Evolutionary conservation across 2,888 invertebrate species (phyloP).

Genomic region (Leptopterna dolabrata): DNA sequence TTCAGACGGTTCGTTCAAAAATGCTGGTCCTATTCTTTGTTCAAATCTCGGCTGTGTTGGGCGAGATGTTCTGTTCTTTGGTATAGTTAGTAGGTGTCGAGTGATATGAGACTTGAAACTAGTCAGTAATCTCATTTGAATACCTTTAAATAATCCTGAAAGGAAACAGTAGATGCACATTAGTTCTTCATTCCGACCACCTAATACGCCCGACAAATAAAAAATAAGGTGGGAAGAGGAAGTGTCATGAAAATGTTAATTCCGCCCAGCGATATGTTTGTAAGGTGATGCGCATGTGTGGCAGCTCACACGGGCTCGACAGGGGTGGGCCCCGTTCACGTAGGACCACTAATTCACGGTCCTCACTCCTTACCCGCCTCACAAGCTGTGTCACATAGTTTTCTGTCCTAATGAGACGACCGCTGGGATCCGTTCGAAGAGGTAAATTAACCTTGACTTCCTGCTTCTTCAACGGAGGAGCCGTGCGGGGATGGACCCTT

Average conservation of each 20-base stretch:
- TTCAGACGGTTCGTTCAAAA: too few relatives aligned
- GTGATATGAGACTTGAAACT: too few relatives aligned
- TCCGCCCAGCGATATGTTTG: constrained; percentile 33
- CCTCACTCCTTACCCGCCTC: too few relatives aligned
- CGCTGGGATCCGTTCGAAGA: background rate
- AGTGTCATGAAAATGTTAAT: constrained; percentile 36
- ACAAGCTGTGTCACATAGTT: background rate
- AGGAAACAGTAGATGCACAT: background rate
- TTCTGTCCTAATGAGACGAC: constrained; percentile 27
- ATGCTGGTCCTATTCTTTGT: too few relatives aligned
- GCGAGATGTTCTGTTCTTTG: too few relatives aligned
- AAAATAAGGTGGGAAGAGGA: constrained; percentile 4
- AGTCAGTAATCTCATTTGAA: background rate
- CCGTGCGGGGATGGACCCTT: background rate
- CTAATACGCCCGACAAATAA: background rate
- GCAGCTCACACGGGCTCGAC: constrained; percentile 37
- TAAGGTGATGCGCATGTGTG: constrained; percentile 50
- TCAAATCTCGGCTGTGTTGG: too few relatives aligned
- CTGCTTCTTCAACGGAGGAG: constrained; percentile 9
- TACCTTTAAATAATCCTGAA: background rate
- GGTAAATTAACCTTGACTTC: constrained; percentile 33
- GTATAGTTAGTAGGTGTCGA: too few relatives aligned
- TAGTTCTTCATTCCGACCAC: background rate
- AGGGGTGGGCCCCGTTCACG: constrained; percentile 36
- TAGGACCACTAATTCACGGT: constrained; percentile 26